phyloP scores from a whole-genome alignment of 2,888 invertebrate genomes.

The Amiota minor region DNA sequence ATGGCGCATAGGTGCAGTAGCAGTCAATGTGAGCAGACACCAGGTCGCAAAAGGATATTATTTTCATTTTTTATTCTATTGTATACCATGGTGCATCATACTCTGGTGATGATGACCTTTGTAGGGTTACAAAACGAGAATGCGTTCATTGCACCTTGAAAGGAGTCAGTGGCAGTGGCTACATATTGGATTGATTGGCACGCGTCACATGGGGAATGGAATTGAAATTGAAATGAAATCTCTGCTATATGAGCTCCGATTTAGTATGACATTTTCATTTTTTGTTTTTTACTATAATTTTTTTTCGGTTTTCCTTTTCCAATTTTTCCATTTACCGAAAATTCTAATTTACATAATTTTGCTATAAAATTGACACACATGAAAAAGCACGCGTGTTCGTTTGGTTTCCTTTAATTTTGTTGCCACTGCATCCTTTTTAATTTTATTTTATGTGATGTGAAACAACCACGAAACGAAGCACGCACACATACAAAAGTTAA shows the following conservation, averaged over 20 bases:
- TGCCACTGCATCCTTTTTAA: conserved; percentile 51
- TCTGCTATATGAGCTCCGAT: background rate
- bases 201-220: conserved; percentile 28
- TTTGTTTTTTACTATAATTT: conserved; percentile 20
- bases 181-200: conserved; percentile 1
- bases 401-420: conserved; percentile 1
- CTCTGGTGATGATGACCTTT: conserved; percentile 35
- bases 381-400: conserved; percentile 29
- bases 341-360: conserved; percentile 65
- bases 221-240: conserved; percentile 12
- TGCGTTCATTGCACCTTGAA: conserved; percentile 7
- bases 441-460: conserved; percentile 8
- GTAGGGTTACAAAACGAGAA: conserved; percentile 46
- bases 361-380: conserved; percentile 51
- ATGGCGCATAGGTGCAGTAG: conserved; percentile 51
- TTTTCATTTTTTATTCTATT: background rate
- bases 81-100: background rate
- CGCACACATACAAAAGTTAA: background rate
- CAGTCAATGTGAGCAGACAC: conserved; percentile 53
- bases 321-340: conserved; percentile 8
- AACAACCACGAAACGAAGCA: background rate
- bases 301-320: background rate
- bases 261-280: conserved; percentile 49
- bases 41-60: background rate
- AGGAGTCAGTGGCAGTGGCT: background rate